Conservation (phyloP, 2,888 invertebrate species). For the Callosobruchus maculatus region DNA sequence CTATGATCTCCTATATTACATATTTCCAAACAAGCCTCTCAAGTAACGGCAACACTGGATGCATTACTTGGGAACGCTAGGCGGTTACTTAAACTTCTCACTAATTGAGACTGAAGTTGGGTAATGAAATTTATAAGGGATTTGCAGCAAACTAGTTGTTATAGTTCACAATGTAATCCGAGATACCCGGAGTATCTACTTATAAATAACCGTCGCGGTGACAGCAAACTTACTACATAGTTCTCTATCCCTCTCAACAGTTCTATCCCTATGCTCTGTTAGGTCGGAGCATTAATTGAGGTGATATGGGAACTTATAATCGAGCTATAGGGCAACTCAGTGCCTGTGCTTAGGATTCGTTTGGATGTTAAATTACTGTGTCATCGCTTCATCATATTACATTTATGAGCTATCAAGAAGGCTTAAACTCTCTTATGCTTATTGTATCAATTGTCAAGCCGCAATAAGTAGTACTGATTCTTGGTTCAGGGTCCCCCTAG, state of each 20-base stretch:
- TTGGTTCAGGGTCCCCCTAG: too few relatives aligned
- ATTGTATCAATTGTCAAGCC: too few relatives aligned
- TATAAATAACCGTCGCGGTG: neutral
- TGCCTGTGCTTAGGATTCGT: too few relatives aligned
- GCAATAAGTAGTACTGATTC: too few relatives aligned
- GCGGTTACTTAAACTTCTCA: neutral
- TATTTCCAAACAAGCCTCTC: too few relatives aligned
- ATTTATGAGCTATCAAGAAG: too few relatives aligned
- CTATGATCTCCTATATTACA: too few relatives aligned
- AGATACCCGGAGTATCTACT: neutral
- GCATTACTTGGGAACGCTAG: neutral
- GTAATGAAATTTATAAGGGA: neutral
- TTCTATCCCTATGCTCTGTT: neutral
- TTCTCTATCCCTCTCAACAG: neutral
- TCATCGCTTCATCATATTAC: too few relatives aligned
- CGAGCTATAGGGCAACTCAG: too few relatives aligned
- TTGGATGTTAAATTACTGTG: too few relatives aligned
- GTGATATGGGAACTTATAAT: neutral
- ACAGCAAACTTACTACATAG: neutral
- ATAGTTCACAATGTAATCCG: neutral
- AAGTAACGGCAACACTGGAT: neutral
- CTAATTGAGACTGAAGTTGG: neutral
- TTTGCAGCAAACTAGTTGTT: neutral
- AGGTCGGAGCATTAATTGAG: neutral
- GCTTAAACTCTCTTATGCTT: too few relatives aligned